Percentiles rank a stretch among this genome's conserved stretches.
These are phyloP conservation scores for Chascanopsetta lugubris DNA, from an alignment of 2,113 vertebrate species.

Conservation along the genomic window DNA sequence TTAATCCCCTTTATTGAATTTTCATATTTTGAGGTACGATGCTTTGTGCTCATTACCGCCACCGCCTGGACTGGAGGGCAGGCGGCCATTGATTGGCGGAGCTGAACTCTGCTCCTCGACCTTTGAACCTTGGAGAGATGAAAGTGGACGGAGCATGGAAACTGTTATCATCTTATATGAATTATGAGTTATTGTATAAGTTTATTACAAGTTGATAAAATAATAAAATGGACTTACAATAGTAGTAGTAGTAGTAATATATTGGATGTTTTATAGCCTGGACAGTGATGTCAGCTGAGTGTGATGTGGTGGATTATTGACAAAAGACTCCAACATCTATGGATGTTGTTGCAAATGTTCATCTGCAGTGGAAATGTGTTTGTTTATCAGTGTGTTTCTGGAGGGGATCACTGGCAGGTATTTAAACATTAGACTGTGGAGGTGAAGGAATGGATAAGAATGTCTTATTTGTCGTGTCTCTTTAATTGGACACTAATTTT, in stretches of 20 bases:
- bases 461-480: no score
- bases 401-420: no score
- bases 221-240: not conserved
- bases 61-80: no score
- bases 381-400: no score
- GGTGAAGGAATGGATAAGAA: no score
- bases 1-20: no score
- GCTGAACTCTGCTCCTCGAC: not conserved
- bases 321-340: no score
- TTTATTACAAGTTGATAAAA: not conserved
- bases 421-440: no score
- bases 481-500: no score
- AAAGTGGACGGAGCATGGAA: conserved; percentile 57
- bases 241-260: not conserved
- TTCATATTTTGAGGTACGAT: no score
- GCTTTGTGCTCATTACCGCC: no score
- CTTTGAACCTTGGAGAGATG: conserved; percentile 60
- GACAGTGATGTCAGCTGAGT: not conserved
- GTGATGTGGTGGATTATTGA: not conserved
- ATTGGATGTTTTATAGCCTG: not conserved
- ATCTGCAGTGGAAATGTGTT: not conserved
- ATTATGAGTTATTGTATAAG: not conserved
- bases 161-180: conserved; percentile 14
- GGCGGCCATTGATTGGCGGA: no score
- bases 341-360: not conserved